Base-by-base conservation (phyloP, 2,888 invertebrate species). In the Hypomecis punctinalis region DNA sequence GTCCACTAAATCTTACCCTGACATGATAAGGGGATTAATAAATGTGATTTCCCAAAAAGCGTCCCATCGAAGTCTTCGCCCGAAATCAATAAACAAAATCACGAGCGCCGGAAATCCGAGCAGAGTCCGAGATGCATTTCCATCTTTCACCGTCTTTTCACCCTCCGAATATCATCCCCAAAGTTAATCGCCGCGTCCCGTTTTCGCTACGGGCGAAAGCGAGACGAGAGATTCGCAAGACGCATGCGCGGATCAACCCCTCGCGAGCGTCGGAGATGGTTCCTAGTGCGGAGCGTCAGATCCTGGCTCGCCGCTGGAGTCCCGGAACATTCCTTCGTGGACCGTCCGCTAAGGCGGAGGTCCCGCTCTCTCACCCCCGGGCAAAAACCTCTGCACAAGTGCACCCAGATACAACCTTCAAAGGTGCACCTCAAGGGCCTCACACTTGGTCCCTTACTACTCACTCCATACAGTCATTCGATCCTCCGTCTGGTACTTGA, bases 41-140 rank as follows among this genome's bases (percentile, higher is more conserved):
- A 86, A 83, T 84, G 77, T 79, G 76, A 77, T 77, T 84, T 66
- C 79, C 81, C 79, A 78, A 64, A 83, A 83, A 79, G 78, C 78
- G 77, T 75, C 70, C 76, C 78, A 81, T 77, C 76, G 78, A 82
- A 82, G 79, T 67, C 67, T 71, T 74, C 83, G 85, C 87, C 86
- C 84, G 86, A 86, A 92, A 92, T 92, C 92, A 91, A 93, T 93
- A 92, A 92, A 90, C 90, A 90, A 91, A 91, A 91, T 93, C 91
- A 90, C 88, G 80, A 87, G 86, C 90, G 82, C 86, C 90, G 92
- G 92, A 93, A 91, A 92, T 91, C 91, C 91, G 91, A 90, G 88
- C 90, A 82, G 82, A 88, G 88, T 89, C 85, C 86, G 86, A 91
- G 90, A 92, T 93, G 92, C 91, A 93, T 90, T 92, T 91, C 91